Base-by-base conservation (phyloP, 1,140 invertebrate species). In the Piezodorus guildinii region DNA sequence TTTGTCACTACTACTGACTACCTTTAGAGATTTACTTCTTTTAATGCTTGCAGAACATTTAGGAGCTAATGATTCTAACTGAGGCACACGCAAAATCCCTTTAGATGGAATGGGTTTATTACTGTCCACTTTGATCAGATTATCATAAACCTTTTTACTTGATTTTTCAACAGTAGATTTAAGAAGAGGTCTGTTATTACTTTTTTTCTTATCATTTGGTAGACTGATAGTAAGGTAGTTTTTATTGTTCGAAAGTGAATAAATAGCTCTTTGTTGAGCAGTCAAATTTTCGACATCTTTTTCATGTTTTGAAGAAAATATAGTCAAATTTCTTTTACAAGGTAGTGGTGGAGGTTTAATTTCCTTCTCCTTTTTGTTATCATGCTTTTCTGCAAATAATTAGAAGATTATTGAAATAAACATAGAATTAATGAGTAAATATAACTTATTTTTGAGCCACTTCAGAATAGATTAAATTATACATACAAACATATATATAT, bases 11-110 rank as follows among this genome's bases (percentile, higher is more conserved):
- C 51, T 63, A 23, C 69, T 66, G 12, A 70, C 44, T n/a, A 74
- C 68, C 68, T 73, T 73, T 23, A 76, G 62, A n/a, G 75, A 76
- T 66, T 75, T 76, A 62, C 74, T 75, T 45, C 75, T 54, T 65
- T 74, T 75, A 9, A 76, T 61, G 21, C 64, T 64, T 17, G 62
- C 17, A 10, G 65, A 51, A 59, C 62, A 65, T 56, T 63, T 68
- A 14, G 60, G 45, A 9, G 58, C 39, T 12, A 56, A 4, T 21
- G 52, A n/a, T 39, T 44, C n/a, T 25, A 66, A 52, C 25, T 70
- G 66, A 56, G 69, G 66, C n/a, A 69, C 66, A 25, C 51, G 17
- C 17, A 70, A 43, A 56, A 65, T 67, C 25, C 65, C 69, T 64
- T 62, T 59, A 10, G 59, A 62, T 45, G 66, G 63, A 44, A 69